Percentiles rank a stretch among this genome's conserved stretches.
Conservation (phyloP, 2,113 vertebrate genomes). For the Callipepla squamata region DNA sequence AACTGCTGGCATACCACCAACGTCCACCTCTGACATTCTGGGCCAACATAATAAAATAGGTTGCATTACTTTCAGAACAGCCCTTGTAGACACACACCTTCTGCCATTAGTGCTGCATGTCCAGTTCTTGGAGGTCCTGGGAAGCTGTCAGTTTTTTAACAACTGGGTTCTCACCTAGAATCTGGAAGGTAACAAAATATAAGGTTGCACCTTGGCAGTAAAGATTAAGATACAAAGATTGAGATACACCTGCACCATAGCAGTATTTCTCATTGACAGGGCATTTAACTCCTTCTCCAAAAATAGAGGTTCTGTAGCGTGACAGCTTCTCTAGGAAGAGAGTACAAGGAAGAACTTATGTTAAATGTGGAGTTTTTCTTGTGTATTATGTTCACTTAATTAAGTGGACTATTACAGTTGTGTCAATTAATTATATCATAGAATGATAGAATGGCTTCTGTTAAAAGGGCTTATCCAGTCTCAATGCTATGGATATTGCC, state of each 20-base stretch:
- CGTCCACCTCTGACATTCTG: too few species aligned
- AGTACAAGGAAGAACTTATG: background rate
- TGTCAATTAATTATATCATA: background rate
- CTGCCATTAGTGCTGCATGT: background rate
- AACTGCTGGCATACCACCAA: too few species aligned
- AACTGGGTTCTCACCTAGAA: background rate
- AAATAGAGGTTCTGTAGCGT: background rate
- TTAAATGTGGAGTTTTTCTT: background rate
- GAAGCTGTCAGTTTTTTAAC: accelerated
- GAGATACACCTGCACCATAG: accelerated
- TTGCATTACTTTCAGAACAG: too few species aligned
- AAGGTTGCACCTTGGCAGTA: background rate
- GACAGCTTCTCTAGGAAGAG: background rate
- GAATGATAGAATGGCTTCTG: too few species aligned
- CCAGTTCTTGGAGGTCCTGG: accelerated
- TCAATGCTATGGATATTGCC: too few species aligned
- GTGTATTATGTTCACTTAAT: background rate
- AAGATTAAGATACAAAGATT: too few species aligned
- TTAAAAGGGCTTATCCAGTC: too few species aligned
- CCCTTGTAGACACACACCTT: background rate
- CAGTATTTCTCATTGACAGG: accelerated
- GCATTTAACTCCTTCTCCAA: background rate
- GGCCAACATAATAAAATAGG: too few species aligned
- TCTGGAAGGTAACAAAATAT: background rate
- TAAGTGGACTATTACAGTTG: background rate